phyloP scores from a whole-genome alignment of 2,797 vertebrate species.

The Sorex maritimensis region DNA sequence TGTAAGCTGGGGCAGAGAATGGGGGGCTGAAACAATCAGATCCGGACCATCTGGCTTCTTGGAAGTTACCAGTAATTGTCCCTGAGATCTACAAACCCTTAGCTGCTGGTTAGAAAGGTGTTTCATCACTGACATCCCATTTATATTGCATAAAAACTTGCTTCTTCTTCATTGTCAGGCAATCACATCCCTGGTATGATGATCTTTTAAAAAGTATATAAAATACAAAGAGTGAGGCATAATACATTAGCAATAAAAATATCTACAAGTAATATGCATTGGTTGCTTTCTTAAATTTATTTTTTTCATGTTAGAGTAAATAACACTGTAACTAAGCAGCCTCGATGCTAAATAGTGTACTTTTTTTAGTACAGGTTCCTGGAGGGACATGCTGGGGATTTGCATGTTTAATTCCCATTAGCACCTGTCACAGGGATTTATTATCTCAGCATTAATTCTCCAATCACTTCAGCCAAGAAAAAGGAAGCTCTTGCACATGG shows the following conservation, averaged over 20 bases:
- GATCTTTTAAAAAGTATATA: constrained; percentile 41
- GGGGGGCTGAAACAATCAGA: neutral
- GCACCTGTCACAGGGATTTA: constrained; percentile 88
- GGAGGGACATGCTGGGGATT: constrained; percentile 84
- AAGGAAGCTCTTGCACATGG: constrained; percentile 77
- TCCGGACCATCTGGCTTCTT: constrained; percentile 55
- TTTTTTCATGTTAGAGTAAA: constrained; percentile 74
- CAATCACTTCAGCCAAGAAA: constrained; percentile 81
- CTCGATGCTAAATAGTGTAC: constrained; percentile 77
- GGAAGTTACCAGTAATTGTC: constrained; percentile 30
- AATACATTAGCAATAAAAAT: constrained; percentile 59
- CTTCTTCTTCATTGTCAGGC: neutral
- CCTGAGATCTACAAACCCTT: neutral
- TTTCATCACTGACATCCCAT: neutral
- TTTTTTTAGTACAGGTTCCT: constrained; percentile 82
- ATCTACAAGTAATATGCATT: constrained; percentile 47
- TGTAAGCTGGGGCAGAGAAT: constrained; percentile 20
- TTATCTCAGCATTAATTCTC: constrained; percentile 86
- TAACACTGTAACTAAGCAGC: constrained; percentile 76
- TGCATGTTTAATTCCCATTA: constrained; percentile 88
- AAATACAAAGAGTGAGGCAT: constrained; percentile 40
- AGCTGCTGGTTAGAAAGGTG: neutral
- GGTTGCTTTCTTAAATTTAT: constrained; percentile 64
- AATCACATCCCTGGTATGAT: neutral
- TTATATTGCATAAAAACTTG: constrained; percentile 33